Evolutionary conservation across 2,888 invertebrate genomes (phyloP).

Genomic region (Eilema caniola): DNA sequence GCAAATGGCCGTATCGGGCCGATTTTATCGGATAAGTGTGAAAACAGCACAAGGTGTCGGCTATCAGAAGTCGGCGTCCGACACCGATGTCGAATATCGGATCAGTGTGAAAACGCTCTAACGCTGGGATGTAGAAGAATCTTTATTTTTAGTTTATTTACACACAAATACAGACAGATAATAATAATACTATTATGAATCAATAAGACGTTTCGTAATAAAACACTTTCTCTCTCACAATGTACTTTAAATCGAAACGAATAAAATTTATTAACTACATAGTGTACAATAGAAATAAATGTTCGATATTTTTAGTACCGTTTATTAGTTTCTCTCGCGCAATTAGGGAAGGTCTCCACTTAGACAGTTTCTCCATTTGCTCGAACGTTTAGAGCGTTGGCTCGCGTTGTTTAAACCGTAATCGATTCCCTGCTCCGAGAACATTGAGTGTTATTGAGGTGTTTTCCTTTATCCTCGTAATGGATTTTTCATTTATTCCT

Average conservation of each 20-base stretch:
- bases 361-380: slow-evolving; percentile 52
- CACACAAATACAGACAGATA: no score
- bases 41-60: no score
- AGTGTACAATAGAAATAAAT: slow-evolving; percentile 30
- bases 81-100: no score
- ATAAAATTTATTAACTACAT: slow-evolving; percentile 18
- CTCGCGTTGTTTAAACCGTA: slow-evolving; percentile 55
- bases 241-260: background rate
- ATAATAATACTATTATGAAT: no score
- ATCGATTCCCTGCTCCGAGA: slow-evolving; percentile 56
- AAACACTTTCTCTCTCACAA: background rate
- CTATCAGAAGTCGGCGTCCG: no score
- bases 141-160: background rate
- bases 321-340: slow-evolving; percentile 51
- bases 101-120: no score
- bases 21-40: no score
- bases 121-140: no score
- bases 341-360: slow-evolving; percentile 41
- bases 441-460: slow-evolving; percentile 58
- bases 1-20: no score
- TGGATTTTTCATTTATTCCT: slow-evolving; percentile 58
- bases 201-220: background rate
- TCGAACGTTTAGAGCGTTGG: slow-evolving; percentile 48
- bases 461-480: slow-evolving; percentile 61
- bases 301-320: slow-evolving; percentile 42